Evolutionary conservation across 2,888 invertebrate genomes (phyloP).

Genomic region (Lithophane leautieri): DNA sequence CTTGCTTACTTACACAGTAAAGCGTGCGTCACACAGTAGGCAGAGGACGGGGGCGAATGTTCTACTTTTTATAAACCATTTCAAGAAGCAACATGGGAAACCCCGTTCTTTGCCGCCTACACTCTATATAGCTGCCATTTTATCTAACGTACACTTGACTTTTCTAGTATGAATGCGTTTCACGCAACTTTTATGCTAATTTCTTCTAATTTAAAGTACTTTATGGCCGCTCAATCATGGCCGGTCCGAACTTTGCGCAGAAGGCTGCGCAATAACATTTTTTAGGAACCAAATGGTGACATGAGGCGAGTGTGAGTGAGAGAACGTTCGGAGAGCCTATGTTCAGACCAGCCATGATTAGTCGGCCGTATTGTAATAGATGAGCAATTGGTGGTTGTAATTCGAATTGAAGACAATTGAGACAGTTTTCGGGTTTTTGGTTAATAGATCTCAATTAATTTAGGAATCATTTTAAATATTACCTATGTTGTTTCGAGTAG

Average conservation of each 20-base stretch:
- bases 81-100: slow-evolving; percentile 11
- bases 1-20: slow-evolving; percentile 8
- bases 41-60: slow-evolving; percentile 1
- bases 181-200: slow-evolving; percentile 18
- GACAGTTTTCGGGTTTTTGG: background rate
- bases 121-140: slow-evolving; percentile 14
- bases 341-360: background rate
- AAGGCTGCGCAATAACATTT: background rate
- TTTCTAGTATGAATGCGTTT: slow-evolving; percentile 26
- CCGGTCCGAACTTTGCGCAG: background rate
- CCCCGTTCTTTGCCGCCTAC: background rate
- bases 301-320: background rate
- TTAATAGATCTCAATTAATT: background rate
- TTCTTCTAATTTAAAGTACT: background rate
- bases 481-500: background rate
- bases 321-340: background rate
- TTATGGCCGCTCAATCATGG: background rate
- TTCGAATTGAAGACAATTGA: background rate
- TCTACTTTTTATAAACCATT: slow-evolving; percentile 6
- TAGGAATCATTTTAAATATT: background rate
- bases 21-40: slow-evolving; percentile 11
- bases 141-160: slow-evolving; percentile 2
- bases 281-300: background rate
- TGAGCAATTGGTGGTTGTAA: slow-evolving; percentile 13
- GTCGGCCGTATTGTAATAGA: background rate